Percentiles rank a stretch among this genome's conserved stretches.
These are phyloP conservation scores for Prolemur simus DNA, from an alignment of 2,113 vertebrate species.

Conservation along the genomic window DNA sequence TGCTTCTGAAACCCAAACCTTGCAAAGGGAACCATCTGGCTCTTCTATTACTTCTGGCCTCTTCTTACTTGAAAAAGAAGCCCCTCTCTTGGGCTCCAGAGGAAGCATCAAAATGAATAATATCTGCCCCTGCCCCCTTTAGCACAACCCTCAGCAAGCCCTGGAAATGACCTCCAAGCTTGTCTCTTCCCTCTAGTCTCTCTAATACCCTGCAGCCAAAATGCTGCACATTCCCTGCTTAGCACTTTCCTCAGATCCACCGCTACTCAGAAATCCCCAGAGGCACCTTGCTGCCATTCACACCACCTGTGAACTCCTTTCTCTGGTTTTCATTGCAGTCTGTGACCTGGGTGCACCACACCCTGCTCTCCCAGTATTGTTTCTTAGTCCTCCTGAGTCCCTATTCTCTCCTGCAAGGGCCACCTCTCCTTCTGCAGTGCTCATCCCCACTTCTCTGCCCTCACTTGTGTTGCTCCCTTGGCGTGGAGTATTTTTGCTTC, in stretches of 20 bases:
- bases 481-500: background rate
- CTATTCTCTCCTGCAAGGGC: no score
- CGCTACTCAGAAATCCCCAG: background rate
- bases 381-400: background rate
- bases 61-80: background rate
- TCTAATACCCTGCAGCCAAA: background rate
- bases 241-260: background rate
- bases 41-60: background rate
- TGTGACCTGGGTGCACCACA: accelerated
- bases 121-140: background rate
- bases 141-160: background rate
- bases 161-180: background rate
- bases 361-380: accelerated
- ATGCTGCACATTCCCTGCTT: background rate
- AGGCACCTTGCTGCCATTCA: background rate
- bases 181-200: background rate
- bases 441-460: background rate
- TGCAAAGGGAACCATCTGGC: background rate
- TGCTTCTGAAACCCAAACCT: conserved; percentile 21
- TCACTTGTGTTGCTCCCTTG: accelerated
- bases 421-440: background rate
- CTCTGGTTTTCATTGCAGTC: background rate
- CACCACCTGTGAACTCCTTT: background rate
- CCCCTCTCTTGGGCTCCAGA: background rate
- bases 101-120: background rate